Percentiles rank a stretch among this genome's conserved stretches.
phyloP scores from a whole-genome alignment of 2,888 invertebrate species.

The Drosophila subsilvestris region DNA sequence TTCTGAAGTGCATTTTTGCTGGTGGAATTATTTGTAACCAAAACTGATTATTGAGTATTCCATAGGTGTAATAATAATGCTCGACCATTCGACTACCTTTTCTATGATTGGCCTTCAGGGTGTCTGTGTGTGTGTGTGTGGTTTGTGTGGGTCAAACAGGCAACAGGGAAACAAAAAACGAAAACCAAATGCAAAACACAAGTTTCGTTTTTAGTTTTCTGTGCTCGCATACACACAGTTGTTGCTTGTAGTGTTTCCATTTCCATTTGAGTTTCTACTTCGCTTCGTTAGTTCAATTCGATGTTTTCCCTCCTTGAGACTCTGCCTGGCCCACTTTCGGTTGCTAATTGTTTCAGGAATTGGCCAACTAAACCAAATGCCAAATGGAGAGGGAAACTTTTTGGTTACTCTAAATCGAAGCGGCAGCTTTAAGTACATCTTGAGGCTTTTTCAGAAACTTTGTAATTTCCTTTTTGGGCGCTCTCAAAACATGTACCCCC shows the following conservation, averaged over 20 bases:
- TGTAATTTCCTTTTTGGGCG: slow-evolving; percentile 13
- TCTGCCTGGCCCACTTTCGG: slow-evolving; percentile 38
- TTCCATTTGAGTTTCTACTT: slow-evolving; percentile 14
- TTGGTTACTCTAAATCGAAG: slow-evolving; percentile 9
- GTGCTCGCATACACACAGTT: slow-evolving; percentile 4
- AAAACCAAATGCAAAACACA: slow-evolving; percentile 31
- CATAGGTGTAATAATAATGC: not conserved
- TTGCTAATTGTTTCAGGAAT: slow-evolving; percentile 33
- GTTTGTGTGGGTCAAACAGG: slow-evolving; percentile 17
- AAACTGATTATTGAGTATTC: no score
- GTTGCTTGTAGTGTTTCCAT: slow-evolving; percentile 23
- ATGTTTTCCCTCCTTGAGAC: slow-evolving; percentile 35
- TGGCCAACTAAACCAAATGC: slow-evolving; percentile 25
- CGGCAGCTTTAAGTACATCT: slow-evolving; percentile 7
- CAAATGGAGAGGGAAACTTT: slow-evolving; percentile 7
- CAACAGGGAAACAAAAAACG: slow-evolving; percentile 4
- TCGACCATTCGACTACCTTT: not conserved
- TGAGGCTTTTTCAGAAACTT: slow-evolving; percentile 32
- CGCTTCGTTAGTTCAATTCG: slow-evolving; percentile 37
- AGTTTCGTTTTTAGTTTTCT: slow-evolving; percentile 37
- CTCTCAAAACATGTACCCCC: slow-evolving; percentile 9
- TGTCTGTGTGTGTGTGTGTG: slow-evolving; percentile 6
- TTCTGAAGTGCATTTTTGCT: no score
- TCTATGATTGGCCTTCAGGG: not conserved
- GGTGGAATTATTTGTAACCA: no score